phyloP scores from a whole-genome alignment of 1,140 invertebrate species.

The Cyrtorhinus lividipennis region DNA sequence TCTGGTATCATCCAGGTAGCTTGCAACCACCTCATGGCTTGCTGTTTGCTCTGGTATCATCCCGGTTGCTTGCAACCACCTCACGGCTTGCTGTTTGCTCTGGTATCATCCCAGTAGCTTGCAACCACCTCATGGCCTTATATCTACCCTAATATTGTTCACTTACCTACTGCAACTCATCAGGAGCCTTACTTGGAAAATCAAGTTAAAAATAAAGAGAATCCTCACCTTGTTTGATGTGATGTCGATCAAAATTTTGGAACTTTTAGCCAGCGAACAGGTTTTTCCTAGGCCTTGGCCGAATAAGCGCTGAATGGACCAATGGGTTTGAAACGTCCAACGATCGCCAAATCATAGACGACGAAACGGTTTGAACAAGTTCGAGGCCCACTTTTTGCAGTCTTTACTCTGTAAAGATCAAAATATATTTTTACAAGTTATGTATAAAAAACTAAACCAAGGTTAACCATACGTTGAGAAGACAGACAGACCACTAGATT shows the following conservation, averaged over 20 bases:
- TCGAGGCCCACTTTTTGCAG: constrained; percentile 56
- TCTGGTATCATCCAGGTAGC: too few relatives aligned
- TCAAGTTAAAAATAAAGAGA: too few relatives aligned
- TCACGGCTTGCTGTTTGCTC: too few relatives aligned
- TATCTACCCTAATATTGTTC: too few relatives aligned
- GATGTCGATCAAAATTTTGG: constrained; percentile 72
- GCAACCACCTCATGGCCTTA: too few relatives aligned
- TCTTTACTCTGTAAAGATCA: constrained; percentile 33
- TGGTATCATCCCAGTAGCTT: too few relatives aligned
- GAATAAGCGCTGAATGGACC: constrained; percentile 76
- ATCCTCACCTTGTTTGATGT: constrained; percentile 37
- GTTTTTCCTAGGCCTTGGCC: constrained; percentile 59
- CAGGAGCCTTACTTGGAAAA: too few relatives aligned
- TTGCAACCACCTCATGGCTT: too few relatives aligned
- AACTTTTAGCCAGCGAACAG: constrained; percentile 62
- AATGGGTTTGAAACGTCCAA: constrained; percentile 46
- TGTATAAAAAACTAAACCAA: constrained; percentile 11
- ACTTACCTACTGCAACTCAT: too few relatives aligned
- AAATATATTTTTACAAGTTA: too few relatives aligned
- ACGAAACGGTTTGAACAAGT: constrained; percentile 64
- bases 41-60: too few relatives aligned
- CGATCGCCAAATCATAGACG: constrained; percentile 63
- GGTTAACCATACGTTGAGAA: not conserved
- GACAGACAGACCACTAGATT: not conserved
- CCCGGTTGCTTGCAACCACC: too few relatives aligned